A percentile compares a stretch with the other conserved stretches of the same genome.
Evolutionary conservation across 2,888 invertebrate genomes (phyloP).

Genomic region (Heterodera filipjevi): DNA sequence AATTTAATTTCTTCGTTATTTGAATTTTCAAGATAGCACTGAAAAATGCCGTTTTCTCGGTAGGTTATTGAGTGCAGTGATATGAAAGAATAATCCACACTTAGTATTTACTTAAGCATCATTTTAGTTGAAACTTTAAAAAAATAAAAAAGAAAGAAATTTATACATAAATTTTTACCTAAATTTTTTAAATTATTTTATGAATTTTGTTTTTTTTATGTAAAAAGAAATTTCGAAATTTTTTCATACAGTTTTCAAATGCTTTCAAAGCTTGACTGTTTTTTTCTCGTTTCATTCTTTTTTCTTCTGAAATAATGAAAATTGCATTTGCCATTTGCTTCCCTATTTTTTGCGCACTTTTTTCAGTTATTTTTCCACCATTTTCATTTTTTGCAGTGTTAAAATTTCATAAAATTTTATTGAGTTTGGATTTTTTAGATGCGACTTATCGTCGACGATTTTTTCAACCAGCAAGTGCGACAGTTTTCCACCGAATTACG

Average conservation of each 20-base stretch:
- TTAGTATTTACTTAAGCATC: background rate
- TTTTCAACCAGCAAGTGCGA: conserved; percentile 55
- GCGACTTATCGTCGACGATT: conserved; percentile 59
- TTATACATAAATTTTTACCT: no score
- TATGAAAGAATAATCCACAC: background rate
- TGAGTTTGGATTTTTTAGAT: conserved; percentile 52
- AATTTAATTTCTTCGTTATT: conserved; percentile 9
- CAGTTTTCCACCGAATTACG: conserved; percentile 59
- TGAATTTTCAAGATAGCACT: conserved; percentile 4
- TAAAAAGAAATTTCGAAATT: no score
- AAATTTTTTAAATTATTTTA: no score
- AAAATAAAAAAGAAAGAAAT: background rate
- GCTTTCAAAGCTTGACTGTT: no score
- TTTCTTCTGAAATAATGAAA: no score
- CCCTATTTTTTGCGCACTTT: background rate
- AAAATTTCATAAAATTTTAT: conserved; percentile 1
- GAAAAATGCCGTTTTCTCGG: conserved; percentile 28
- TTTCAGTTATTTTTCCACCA: background rate
- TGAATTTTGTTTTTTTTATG: no score
- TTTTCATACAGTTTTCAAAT: no score
- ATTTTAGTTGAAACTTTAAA: background rate
- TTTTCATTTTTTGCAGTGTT: background rate
- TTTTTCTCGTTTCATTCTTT: no score
- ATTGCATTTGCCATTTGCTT: background rate
- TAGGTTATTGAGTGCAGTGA: conserved; percentile 6